phyloP scores from a whole-genome alignment of 2,888 invertebrate species.

The Vesta saturnalis region DNA sequence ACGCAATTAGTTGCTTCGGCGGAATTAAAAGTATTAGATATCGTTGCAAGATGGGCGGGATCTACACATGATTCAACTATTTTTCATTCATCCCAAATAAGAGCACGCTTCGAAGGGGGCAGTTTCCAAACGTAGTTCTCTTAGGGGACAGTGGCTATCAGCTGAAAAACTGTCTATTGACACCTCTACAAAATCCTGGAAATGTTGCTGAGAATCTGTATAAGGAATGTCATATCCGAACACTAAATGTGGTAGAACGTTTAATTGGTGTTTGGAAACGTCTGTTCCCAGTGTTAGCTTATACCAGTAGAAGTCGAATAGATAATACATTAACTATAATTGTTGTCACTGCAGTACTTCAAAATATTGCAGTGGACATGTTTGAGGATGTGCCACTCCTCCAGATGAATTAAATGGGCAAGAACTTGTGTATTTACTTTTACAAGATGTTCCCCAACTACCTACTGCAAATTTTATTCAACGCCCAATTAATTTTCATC shows the following conservation, averaged over 20 bases:
- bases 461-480: too few relatives aligned
- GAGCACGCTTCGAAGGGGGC: not conserved
- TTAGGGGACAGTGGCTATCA: not conserved
- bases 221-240: constrained; percentile 34
- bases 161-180: constrained; percentile 27
- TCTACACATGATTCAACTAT: constrained; percentile 9
- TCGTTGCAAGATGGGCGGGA: constrained; percentile 19
- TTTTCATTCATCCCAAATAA: not conserved
- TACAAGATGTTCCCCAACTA: too few relatives aligned
- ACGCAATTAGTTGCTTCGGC: constrained; percentile 41
- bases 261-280: constrained; percentile 38
- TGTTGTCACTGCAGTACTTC: not conserved
- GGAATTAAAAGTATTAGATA: constrained; percentile 30
- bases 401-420: too few relatives aligned
- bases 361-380: too few relatives aligned
- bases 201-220: constrained; percentile 29
- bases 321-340: constrained; percentile 5
- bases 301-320: constrained; percentile 20
- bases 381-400: too few relatives aligned
- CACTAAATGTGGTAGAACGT: constrained; percentile 33
- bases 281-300: constrained; percentile 31
- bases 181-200: constrained; percentile 33
- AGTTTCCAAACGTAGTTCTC: not conserved
- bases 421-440: too few relatives aligned
- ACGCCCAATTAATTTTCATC: too few relatives aligned